Percentiles rank a stretch among this genome's conserved stretches.
Conservation (phyloP, 2,113 vertebrate genomes). For the Rana temporaria region DNA sequence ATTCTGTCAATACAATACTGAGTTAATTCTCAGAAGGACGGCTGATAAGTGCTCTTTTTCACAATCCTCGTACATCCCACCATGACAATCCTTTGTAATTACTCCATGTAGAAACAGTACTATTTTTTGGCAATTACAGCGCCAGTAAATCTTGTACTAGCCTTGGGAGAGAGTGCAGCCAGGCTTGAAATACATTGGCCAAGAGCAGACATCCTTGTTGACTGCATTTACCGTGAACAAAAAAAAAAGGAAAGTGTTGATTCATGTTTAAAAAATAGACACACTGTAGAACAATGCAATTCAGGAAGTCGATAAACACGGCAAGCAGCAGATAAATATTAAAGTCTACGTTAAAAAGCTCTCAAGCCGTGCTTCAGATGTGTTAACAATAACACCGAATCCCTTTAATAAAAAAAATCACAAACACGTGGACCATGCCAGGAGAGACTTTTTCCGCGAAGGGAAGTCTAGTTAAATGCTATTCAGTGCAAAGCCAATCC, state of each 20-base stretch:
- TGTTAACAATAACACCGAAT: conserved; percentile 34
- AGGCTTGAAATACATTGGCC: conserved; percentile 54
- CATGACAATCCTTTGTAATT: conserved; percentile 40
- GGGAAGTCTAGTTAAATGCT: conserved; percentile 26
- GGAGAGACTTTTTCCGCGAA: conserved; percentile 34
- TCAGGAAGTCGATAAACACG: conserved; percentile 47
- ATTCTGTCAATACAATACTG: neutral
- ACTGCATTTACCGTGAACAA: conserved; percentile 51
- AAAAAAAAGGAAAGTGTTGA: conserved; percentile 59
- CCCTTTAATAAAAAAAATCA: conserved; percentile 42
- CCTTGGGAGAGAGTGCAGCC: conserved; percentile 49
- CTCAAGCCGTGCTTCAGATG: conserved; percentile 19
- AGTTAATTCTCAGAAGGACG: conserved; percentile 10
- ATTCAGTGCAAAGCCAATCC: conserved; percentile 12
- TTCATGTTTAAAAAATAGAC: conserved; percentile 58
- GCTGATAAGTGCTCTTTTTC: conserved; percentile 28
- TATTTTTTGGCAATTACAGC: conserved; percentile 54
- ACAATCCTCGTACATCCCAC: conserved; percentile 1
- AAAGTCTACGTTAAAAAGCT: conserved; percentile 39
- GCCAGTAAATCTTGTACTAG: conserved; percentile 51
- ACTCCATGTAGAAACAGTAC: conserved; percentile 39
- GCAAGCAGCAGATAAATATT: conserved; percentile 38
- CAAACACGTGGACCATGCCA: conserved; percentile 7
- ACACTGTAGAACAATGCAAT: conserved; percentile 51
- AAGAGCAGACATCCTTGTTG: conserved; percentile 46